Conservation (phyloP, 2,888 invertebrate genomes). For the Mythimna loreyi region DNA sequence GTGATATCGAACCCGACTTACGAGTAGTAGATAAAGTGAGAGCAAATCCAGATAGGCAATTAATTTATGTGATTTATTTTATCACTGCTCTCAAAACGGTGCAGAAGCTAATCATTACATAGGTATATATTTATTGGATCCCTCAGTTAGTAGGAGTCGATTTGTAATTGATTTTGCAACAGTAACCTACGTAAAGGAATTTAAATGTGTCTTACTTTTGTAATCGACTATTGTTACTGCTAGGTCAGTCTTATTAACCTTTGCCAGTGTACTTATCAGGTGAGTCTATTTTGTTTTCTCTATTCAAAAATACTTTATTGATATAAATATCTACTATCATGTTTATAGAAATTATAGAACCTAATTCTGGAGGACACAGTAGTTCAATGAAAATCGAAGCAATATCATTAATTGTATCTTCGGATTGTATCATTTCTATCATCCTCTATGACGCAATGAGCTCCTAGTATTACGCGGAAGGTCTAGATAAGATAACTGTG, state of each 20-base stretch:
- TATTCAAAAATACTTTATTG: too few species aligned
- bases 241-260: constrained; percentile 44
- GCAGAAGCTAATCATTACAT: background rate
- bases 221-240: constrained; percentile 35
- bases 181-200: constrained; percentile 29
- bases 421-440: background rate
- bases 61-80: too few species aligned
- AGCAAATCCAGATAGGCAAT: too few species aligned
- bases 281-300: background rate
- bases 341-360: background rate
- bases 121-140: background rate
- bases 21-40: too few species aligned
- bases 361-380: background rate
- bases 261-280: background rate
- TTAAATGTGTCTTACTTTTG: constrained; percentile 27
- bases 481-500: constrained; percentile 20
- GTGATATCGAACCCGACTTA: too few species aligned
- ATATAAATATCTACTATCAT: background rate
- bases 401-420: background rate
- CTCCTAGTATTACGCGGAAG: constrained; percentile 19
- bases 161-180: constrained; percentile 9
- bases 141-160: background rate
- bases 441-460: constrained; percentile 6
- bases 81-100: too few species aligned
- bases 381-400: background rate